Percentiles rank a stretch among this genome's conserved stretches.
Evolutionary conservation across 1,140 invertebrate species (phyloP).

Genomic region (Lepidurus apus): DNA sequence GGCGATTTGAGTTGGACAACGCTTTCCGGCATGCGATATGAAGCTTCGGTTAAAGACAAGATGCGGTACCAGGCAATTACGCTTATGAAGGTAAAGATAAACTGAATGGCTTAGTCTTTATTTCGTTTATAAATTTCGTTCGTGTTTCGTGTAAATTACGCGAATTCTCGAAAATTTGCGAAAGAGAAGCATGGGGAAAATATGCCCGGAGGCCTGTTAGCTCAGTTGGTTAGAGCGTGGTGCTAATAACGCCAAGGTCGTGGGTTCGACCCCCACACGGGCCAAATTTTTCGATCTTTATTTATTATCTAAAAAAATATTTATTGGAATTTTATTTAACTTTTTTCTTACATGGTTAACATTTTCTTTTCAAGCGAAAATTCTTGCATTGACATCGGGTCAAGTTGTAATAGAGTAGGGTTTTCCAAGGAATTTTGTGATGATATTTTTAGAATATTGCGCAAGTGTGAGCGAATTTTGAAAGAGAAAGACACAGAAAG

Average conservation of each 20-base stretch:
- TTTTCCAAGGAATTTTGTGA: too few relatives aligned
- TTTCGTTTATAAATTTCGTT: too few relatives aligned
- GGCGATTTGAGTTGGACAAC: constrained; percentile 85
- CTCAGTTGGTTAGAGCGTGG: constrained; percentile 36
- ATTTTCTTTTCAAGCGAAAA: too few relatives aligned
- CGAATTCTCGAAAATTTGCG: not conserved
- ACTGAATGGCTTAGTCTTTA: not conserved
- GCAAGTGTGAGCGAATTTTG: not conserved
- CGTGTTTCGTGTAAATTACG: not conserved
- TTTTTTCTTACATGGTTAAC: too few relatives aligned
- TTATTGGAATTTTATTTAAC: not conserved
- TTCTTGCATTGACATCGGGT: too few relatives aligned
- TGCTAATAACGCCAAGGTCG: constrained; percentile 37
- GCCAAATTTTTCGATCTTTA: constrained; percentile 29
- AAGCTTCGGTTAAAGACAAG: constrained; percentile 80
- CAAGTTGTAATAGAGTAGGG: too few relatives aligned
- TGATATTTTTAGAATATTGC: too few relatives aligned
- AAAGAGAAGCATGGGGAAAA: not conserved
- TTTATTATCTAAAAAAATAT: not conserved
- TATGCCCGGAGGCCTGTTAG: constrained; percentile 29
- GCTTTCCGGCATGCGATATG: constrained; percentile 76
- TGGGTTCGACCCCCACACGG: constrained; percentile 37
- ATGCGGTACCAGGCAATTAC: constrained; percentile 91
- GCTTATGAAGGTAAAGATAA: constrained; percentile 68
- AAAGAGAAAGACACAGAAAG: not conserved